Base-by-base conservation (phyloP, 2,113 vertebrate species). In the Lipophrys pholis region DNA sequence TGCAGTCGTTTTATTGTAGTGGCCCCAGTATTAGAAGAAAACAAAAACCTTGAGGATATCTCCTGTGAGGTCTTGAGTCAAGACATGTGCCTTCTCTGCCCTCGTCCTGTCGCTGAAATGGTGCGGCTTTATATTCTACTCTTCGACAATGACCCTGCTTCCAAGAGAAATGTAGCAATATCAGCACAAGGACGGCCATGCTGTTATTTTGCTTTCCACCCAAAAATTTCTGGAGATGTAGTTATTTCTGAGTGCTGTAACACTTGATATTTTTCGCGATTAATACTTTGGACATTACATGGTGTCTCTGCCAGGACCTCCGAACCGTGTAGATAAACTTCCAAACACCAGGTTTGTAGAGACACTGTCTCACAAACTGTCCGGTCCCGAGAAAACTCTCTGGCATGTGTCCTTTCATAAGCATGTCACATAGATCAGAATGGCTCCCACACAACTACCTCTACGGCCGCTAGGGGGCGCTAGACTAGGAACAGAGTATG, bases 361-460 rank as follows among this genome's bases (percentile, higher is more conserved):
- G 21, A 30, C 21, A 30, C 21, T 30, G n/a, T n/a, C n/a, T n/a
- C n/a, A n/a, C n/a, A n/a, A n/a, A n/a, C 74, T 69, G 60, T 50
- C 39, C 68, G 5, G 5, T 64, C 71, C 57, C 73, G 69, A 56
- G 58, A 73, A 74, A 64, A 69, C 77, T 66, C 65, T 52, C 71
- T 67, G 81, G 83, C 87, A 88, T 76, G 82, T 81, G 62, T 87
- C 62, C 72, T 75, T 62, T 80, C 75, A 71, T 80, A 65, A 86
- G 88, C 90, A 92, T 90, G 91, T 81, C 84, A 84, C 79, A 14
- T 85, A 83, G 76, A 81, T 74, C 73, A 56, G 73, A 82, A 83
- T 72, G 77, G 86, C 88, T 90, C 91, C 86, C 84, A 85, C 85
- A 84, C 87, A 92, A 92, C 87, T 88, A 91, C 91, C 86, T 91